Base-by-base conservation (phyloP, 2,797 vertebrate genomes). In the Sebastes cheni region DNA sequence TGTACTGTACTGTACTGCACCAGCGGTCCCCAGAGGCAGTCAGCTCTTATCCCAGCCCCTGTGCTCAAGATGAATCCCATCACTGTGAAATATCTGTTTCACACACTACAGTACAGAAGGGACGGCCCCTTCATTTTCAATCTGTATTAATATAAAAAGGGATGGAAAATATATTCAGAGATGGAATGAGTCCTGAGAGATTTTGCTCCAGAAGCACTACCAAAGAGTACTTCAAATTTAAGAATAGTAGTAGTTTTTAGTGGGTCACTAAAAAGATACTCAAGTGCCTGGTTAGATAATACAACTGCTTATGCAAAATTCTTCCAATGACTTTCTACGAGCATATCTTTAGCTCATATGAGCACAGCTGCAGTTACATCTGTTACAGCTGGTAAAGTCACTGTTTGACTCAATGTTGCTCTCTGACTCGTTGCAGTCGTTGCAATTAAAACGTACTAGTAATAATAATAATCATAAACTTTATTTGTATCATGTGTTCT, bases 61-160 rank as follows among this genome's bases (percentile, higher is more conserved):
- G 52, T 86, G 74, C 83, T 87, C 79, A 46, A 67, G 67, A 88
- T 81, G 76, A 90, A 77, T 83, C 75, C 60, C 52, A 36, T 67
- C 32, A 50, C 75, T 79, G 67, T 60, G 52, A 66, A 82, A 77
- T 76, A 67, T 84, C 56, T 54, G 16, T 67, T 69, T 79, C 68
- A 72, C 52, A 59, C 16, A 72, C 59, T 56, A 23, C 70, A 70
- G 59, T 56, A 75, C 34, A 59, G 36, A 71, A 75, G 30, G 39
- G 50, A 22, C 6, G 18, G 39, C 12, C 39, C 4, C 39, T 80
- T 83, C 39, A 61, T 65, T 80, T 79, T 74, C 32, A 81, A 0
- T 64, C 46, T 29, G 61, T 69, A 64, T 39, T 72, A 42, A 84
- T 54, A 62, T 55, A 69, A 75, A 60, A 87, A 73, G 30, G 8